Percentiles rank a stretch among this genome's conserved stretches.
phyloP scores from a whole-genome alignment of 1,140 invertebrate genomes.

The Brachionus asplanchnoidis region DNA sequence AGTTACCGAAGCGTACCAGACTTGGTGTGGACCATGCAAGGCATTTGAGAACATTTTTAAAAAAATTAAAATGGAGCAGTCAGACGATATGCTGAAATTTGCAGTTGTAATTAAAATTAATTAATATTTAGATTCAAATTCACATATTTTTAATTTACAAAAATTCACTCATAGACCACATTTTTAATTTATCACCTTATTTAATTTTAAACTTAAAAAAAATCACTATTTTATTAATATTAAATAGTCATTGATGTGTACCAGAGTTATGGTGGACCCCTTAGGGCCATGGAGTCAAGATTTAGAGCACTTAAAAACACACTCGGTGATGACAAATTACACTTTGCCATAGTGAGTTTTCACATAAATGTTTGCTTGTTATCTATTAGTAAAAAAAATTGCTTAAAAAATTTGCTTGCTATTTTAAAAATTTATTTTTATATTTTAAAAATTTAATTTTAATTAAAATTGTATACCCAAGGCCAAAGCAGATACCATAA shows the following conservation, averaged over 20 bases:
- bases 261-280: slow-evolving; percentile 84
- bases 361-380: neutral
- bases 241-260: slow-evolving; percentile 76
- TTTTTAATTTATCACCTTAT: neutral
- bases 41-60: slow-evolving; percentile 79
- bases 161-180: neutral
- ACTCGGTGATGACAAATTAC: slow-evolving; percentile 25
- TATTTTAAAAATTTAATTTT: neutral
- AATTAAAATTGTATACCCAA: slow-evolving; percentile 49
- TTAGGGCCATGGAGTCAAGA: slow-evolving; percentile 68
- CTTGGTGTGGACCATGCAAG: slow-evolving; percentile 82
- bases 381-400: slow-evolving; percentile 23
- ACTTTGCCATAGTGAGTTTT: slow-evolving; percentile 35
- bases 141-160: neutral
- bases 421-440: neutral
- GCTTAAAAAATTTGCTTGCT: neutral
- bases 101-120: slow-evolving; percentile 64
- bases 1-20: slow-evolving; percentile 85
- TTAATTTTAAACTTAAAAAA: neutral
- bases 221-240: neutral
- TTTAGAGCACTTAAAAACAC: slow-evolving; percentile 29
- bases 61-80: slow-evolving; percentile 79
- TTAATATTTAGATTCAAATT: neutral
- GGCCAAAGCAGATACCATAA: slow-evolving; percentile 78
- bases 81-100: slow-evolving; percentile 73